phyloP scores from a whole-genome alignment of 2,113 vertebrate species.

The Pagrus major region DNA sequence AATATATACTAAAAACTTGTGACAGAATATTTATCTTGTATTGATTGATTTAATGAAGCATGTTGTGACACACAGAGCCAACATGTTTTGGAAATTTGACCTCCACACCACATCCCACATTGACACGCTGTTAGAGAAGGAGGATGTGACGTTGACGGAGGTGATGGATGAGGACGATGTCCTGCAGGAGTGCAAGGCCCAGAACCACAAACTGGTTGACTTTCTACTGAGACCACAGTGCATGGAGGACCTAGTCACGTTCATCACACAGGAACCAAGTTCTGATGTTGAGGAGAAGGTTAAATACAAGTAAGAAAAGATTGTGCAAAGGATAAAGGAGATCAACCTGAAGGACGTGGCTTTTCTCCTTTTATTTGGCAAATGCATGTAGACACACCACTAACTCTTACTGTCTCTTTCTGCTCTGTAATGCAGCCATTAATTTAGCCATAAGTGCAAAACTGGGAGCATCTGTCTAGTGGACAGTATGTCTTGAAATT shows the following conservation, averaged over 20 bases:
- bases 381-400: neutral
- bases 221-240: constrained; percentile 96
- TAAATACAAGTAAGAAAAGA: constrained; percentile 93
- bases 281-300: constrained; percentile 97
- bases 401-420: neutral
- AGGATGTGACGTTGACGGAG: constrained; percentile 97
- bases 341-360: neutral
- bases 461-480: neutral
- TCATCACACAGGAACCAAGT: constrained; percentile 95
- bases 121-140: constrained; percentile 97
- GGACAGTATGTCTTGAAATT: neutral
- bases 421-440: neutral
- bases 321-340: neutral
- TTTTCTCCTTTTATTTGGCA: neutral
- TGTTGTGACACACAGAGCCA: no score
- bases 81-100: constrained; percentile 99
- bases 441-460: neutral
- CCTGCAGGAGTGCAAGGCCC: constrained; percentile 98
- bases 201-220: constrained; percentile 98
- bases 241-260: constrained; percentile 96
- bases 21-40: neutral
- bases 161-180: constrained; percentile 99
- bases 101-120: constrained; percentile 99
- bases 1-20: neutral
- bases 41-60: neutral